phyloP scores from a whole-genome alignment of 2,113 vertebrate genomes.

The Rissa tridactyla region DNA sequence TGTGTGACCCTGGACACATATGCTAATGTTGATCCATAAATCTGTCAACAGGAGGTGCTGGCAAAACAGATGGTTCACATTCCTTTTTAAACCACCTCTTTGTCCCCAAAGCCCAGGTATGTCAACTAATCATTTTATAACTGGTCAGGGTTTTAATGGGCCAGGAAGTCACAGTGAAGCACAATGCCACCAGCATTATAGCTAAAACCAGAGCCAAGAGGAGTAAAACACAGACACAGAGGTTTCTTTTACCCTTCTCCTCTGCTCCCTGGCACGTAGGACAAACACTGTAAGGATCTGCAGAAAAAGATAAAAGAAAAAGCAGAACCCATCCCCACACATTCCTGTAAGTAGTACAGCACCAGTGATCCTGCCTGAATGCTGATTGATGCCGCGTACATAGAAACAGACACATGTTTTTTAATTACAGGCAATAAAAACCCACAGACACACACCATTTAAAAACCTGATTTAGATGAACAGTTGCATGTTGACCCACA shows the following conservation, averaged over 20 bases:
- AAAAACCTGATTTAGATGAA: slow-evolving; percentile 19
- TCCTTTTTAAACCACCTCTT: slow-evolving; percentile 47
- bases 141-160: not conserved
- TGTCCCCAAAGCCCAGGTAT: slow-evolving; percentile 58
- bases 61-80: slow-evolving; percentile 68
- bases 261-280: not conserved
- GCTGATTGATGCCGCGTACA: not conserved
- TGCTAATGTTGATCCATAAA: slow-evolving; percentile 60
- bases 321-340: not conserved
- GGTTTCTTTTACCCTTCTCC: not conserved
- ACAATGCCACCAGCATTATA: slow-evolving; percentile 5
- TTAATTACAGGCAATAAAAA: slow-evolving; percentile 45
- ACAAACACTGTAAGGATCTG: not conserved
- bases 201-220: not conserved
- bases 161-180: slow-evolving; percentile 34
- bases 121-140: slow-evolving; percentile 51
- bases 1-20: slow-evolving; percentile 54
- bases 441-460: not conserved
- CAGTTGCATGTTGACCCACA: not conserved
- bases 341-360: not conserved
- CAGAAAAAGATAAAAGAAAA: slow-evolving; percentile 9
- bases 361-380: not conserved
- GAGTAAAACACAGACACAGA: not conserved
- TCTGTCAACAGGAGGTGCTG: slow-evolving; percentile 67
- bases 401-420: not conserved